Evolutionary conservation across 2,113 vertebrate species (phyloP).

Genomic region (Tonatia bakeri): DNA sequence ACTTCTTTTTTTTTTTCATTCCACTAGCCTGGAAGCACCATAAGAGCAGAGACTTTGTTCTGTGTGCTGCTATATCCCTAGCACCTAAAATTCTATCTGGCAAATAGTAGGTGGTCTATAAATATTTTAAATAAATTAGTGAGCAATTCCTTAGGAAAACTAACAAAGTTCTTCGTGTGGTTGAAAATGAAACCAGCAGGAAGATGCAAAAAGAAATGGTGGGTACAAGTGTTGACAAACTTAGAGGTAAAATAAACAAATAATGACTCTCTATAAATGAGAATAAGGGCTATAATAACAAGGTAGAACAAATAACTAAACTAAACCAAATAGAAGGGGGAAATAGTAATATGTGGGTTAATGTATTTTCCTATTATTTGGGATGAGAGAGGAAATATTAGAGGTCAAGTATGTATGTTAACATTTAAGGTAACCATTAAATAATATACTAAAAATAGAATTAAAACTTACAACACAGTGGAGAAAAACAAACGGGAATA

Average conservation of each 20-base stretch:
- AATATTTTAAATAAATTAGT: neutral
- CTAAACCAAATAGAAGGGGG: neutral
- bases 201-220: neutral
- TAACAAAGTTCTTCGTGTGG: neutral
- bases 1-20: neutral
- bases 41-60: neutral
- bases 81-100: neutral
- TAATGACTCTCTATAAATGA: neutral
- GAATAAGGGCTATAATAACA: neutral
- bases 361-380: neutral
- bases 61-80: neutral
- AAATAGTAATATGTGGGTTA: neutral
- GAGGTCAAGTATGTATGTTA: neutral
- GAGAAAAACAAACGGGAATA: neutral
- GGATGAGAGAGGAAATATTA: neutral
- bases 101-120: neutral
- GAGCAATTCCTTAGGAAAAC: neutral
- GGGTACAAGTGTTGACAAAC: neutral
- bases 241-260: neutral
- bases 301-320: neutral
- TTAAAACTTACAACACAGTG: neutral
- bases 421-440: neutral
- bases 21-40: neutral
- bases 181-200: neutral
- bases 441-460: neutral